Evolutionary conservation across 2,888 invertebrate genomes (phyloP).

Genomic region (Sinopyrophorus schimmeli): DNA sequence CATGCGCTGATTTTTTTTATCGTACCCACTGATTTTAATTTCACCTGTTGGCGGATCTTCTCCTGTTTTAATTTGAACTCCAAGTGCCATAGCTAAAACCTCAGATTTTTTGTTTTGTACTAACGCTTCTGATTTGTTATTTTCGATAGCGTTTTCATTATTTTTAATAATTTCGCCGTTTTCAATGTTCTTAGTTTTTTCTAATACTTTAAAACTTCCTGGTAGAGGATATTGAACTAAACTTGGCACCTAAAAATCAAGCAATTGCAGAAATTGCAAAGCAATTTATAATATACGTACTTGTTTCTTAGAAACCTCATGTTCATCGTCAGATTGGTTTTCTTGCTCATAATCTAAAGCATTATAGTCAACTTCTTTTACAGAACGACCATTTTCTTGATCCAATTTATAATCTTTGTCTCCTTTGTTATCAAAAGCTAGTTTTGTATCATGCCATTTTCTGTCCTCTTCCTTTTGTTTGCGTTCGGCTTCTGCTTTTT

Average conservation of each 20-base stretch:
- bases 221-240: slow-evolving; percentile 54
- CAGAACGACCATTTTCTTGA: slow-evolving; percentile 32
- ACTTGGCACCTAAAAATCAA: slow-evolving; percentile 46
- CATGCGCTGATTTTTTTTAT: slow-evolving; percentile 43
- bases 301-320: slow-evolving; percentile 41
- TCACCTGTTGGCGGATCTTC: slow-evolving; percentile 50
- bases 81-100: slow-evolving; percentile 62
- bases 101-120: slow-evolving; percentile 52
- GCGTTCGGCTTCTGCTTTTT: slow-evolving; percentile 72
- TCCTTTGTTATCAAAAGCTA: slow-evolving; percentile 14
- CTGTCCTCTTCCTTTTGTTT: slow-evolving; percentile 44
- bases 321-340: slow-evolving; percentile 49
- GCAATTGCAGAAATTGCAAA: not conserved
- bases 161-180: slow-evolving; percentile 19
- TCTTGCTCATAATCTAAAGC: slow-evolving; percentile 70
- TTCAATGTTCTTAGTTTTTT: slow-evolving; percentile 33
- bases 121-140: slow-evolving; percentile 14
- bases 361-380: slow-evolving; percentile 65
- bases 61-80: slow-evolving; percentile 53
- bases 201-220: slow-evolving; percentile 41
- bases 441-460: slow-evolving; percentile 38
- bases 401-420: slow-evolving; percentile 19
- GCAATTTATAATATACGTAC: not conserved
- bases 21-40: slow-evolving; percentile 47
- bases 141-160: not conserved